These are phyloP conservation scores for Acleris sparsana DNA, from an alignment of 2,888 invertebrate genomes.

Conservation along the genomic window DNA sequence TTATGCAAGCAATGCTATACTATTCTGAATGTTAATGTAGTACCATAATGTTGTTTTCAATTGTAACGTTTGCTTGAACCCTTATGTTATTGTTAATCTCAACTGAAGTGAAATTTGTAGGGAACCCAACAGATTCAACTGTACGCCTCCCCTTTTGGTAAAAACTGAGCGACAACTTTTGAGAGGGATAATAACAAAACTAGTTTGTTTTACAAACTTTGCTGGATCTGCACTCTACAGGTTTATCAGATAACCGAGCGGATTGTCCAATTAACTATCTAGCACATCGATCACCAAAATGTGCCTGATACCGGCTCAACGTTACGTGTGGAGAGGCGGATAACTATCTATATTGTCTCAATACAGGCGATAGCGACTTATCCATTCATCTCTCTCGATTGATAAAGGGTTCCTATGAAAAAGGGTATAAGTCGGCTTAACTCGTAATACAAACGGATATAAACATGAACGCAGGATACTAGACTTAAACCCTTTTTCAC, in stretches of 20 bases:
- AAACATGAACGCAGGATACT: too few relatives aligned
- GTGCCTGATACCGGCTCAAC: slow-evolving; percentile 33
- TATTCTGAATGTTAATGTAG: too few relatives aligned
- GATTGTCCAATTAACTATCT: slow-evolving; percentile 63
- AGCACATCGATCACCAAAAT: slow-evolving; percentile 48
- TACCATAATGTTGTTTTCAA: too few relatives aligned
- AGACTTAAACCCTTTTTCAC: too few relatives aligned
- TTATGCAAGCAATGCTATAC: too few relatives aligned
- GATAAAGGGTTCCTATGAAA: too few relatives aligned
- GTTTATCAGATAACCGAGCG: slow-evolving; percentile 70
- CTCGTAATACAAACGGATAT: too few relatives aligned
- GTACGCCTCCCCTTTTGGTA: background rate
- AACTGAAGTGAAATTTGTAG: too few relatives aligned
- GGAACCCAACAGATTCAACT: background rate
- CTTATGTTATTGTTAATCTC: too few relatives aligned
- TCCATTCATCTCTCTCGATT: background rate
- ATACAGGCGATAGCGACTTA: slow-evolving; percentile 16
- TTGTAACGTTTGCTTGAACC: too few relatives aligned
- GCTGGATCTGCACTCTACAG: slow-evolving; percentile 32
- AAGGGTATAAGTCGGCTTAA: too few relatives aligned
- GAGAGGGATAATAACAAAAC: background rate
- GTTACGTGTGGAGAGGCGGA: slow-evolving; percentile 31
- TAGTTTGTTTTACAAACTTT: slow-evolving; percentile 1
- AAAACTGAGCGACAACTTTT: slow-evolving; percentile 5
- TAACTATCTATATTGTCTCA: slow-evolving; percentile 25